Conservation (phyloP, 2,113 vertebrate species). For the Indri indri region DNA sequence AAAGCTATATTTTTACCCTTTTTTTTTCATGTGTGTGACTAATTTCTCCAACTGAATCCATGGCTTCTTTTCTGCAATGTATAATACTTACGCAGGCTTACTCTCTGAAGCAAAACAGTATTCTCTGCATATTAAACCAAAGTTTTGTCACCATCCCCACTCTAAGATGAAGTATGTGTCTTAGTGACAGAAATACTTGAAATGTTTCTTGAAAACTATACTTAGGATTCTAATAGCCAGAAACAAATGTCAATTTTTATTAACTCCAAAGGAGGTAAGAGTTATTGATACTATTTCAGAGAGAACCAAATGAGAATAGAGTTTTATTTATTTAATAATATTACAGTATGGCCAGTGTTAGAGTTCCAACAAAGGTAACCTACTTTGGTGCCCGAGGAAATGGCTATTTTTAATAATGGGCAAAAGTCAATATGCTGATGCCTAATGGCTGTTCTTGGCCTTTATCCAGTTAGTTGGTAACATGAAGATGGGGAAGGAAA, state of each 20-base stretch:
- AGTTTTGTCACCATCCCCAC: background rate
- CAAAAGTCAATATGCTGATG: background rate
- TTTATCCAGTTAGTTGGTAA: background rate
- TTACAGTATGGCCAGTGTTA: background rate
- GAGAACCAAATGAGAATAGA: background rate
- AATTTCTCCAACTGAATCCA: background rate
- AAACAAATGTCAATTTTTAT: conserved; percentile 29
- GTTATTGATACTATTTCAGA: background rate
- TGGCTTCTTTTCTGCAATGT: background rate
- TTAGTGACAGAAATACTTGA: background rate
- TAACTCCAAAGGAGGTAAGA: conserved; percentile 10
- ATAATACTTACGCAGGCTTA: background rate
- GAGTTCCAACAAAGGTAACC: conserved; percentile 5
- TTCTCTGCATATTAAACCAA: background rate
- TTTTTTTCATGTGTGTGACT: background rate
- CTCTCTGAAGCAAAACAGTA: conserved; percentile 25
- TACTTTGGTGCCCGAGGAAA: background rate
- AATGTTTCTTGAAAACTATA: conserved; percentile 19
- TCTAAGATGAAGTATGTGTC: background rate
- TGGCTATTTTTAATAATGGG: background rate
- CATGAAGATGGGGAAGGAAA: background rate
- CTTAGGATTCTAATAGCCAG: background rate
- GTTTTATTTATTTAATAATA: background rate
- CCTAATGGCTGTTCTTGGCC: background rate
- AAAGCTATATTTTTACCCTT: background rate